These are phyloP conservation scores for Crypturellus undulatus DNA, from an alignment of 2,113 vertebrate genomes.

Conservation along the genomic window DNA sequence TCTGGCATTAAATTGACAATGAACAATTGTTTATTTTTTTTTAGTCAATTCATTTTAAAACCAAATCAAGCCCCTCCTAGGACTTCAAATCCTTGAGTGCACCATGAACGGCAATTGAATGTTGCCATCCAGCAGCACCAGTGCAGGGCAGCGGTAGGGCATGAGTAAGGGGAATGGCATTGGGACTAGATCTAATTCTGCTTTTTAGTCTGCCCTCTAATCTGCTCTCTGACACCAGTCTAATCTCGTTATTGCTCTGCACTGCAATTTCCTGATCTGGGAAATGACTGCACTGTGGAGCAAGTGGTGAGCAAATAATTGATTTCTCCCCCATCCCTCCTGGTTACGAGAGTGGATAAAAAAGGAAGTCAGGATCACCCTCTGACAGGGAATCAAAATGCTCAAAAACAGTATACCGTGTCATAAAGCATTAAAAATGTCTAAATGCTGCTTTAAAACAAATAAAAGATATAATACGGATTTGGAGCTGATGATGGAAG, in stretches of 20 bases:
- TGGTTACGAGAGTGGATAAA: constrained; percentile 15
- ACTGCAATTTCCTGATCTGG: constrained; percentile 49
- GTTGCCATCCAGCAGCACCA: neutral
- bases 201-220: constrained; percentile 10
- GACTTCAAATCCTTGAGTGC: neutral
- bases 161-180: neutral
- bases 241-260: constrained; percentile 44
- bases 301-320: constrained; percentile 8
- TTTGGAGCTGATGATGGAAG: neutral
- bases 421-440: neutral
- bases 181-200: constrained; percentile 20
- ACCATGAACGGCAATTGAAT: neutral
- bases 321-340: neutral
- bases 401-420: constrained; percentile 9
- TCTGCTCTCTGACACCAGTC: constrained; percentile 31
- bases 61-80: neutral
- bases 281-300: constrained; percentile 37
- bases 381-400: constrained; percentile 1
- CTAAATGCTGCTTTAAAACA: neutral
- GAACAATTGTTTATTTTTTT: neutral
- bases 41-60: neutral
- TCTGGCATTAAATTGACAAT: neutral
- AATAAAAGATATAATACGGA: neutral
- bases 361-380: neutral
- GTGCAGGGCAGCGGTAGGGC: neutral